phyloP scores from a whole-genome alignment of 2,888 invertebrate species.

The Philhelius pedissequus region DNA sequence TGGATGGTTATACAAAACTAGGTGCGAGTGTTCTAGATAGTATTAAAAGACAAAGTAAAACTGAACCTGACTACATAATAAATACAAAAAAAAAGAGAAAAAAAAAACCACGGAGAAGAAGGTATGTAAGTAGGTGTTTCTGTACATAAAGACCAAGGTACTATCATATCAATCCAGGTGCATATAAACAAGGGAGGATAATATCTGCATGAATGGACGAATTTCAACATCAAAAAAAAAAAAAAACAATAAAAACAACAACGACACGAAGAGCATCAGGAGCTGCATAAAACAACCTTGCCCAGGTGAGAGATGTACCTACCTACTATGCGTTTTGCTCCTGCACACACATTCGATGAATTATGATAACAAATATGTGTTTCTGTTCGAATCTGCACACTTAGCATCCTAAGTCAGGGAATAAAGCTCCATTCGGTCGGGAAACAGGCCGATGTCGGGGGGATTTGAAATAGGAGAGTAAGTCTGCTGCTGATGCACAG shows the following conservation, averaged over 20 bases:
- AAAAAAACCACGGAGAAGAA: not conserved
- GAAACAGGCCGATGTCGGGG: not conserved
- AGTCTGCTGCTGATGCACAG: conserved; percentile 13
- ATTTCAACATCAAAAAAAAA: conserved; percentile 40
- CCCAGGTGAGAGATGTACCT: conserved; percentile 61
- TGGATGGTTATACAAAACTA: conserved; percentile 12
- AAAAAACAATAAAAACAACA: not conserved
- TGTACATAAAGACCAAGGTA: conserved; percentile 6
- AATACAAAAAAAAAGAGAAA: not conserved
- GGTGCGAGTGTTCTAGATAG: conserved; percentile 18
- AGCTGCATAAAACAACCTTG: conserved; percentile 21
- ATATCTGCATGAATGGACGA: conserved; percentile 62
- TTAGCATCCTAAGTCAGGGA: conserved; percentile 52
- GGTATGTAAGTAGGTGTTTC: not conserved
- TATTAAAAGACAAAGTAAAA: conserved; percentile 11
- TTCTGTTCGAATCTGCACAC: conserved; percentile 25
- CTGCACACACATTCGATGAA: conserved; percentile 56
- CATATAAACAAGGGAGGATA: conserved; percentile 35
- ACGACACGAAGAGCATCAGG: conserved; percentile 4
- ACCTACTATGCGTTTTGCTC: conserved; percentile 36
- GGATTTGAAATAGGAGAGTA: not conserved
- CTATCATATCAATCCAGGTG: conserved; percentile 49
- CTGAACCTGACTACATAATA: conserved; percentile 12
- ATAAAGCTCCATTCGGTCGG: conserved; percentile 50
- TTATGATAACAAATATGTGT: conserved; percentile 58